Evolutionary conservation across 1,140 invertebrate species (phyloP), one percentile per base, ranked within the genome.

Genomic region (Calephelis nemesis): DNA sequence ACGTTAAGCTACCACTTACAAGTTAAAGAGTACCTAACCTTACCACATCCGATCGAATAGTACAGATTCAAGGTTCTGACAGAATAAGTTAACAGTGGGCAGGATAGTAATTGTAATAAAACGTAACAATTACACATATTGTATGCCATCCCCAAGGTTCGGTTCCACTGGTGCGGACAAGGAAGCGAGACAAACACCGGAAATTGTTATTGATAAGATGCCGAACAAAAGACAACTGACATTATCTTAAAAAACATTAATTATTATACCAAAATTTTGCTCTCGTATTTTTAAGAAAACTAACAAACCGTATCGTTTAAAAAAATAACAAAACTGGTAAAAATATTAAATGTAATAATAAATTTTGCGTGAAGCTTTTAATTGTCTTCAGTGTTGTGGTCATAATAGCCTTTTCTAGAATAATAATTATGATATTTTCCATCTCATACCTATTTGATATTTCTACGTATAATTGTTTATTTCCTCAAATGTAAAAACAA

Each of bases 141-240:
- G 83, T 81, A 78, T 80, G 77, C 77, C 76, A 83, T 78, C 75
- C 68, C 73, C 82, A 83, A 84, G 84, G 80, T 74, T 6, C 54
- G 15, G 6, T 39, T 58, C 5, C 4, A 30, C 8, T 12, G 62
- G 10, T 30, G 12, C 45, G 62, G 62, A 83, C 74, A 67, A 81
- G 84, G 86, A 90, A 88, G 83, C 73, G 70, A 78, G 79, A 90
- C 87, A 90, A 88, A 90, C 78, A 78, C 78, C 85, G 85, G 85
- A 90, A 72, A 79, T 75, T 69, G 72, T 79, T 81, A 85, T 81
- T 82, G 83, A 84, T 77, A 81, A 78, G 78, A 68, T 74, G 74
- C 76, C 78, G 81, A 80, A 74, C 82, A 68, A 74, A 13, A 63
- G 12, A 40, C 19, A 11, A 42, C 9, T 12, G 62, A 63, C 52